Base-by-base conservation (phyloP, 2,113 vertebrate genomes). In the Actinemys pallida region DNA sequence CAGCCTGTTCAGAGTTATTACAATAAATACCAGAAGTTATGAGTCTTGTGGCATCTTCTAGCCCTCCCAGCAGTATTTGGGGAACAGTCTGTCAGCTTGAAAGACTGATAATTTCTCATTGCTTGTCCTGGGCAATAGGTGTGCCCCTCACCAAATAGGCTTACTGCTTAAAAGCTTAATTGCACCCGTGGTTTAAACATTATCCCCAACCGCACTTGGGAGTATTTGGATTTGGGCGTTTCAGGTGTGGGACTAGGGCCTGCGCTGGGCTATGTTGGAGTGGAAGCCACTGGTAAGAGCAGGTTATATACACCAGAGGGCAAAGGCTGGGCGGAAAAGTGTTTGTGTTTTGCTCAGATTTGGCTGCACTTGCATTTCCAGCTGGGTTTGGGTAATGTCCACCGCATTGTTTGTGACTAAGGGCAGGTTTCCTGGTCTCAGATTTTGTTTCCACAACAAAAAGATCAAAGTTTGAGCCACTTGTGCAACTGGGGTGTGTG, bases 401-500 rank as follows among this genome's bases (percentile, higher is more conserved):
- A 96, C 76, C 92, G 94, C 72, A 88, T 95, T 96, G 93, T 97
- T 91, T 97, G 87, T 95, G 91, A 94, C 94, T 87, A 78, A 96
- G 87, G 89, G 90, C 87, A 93, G 92, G 91, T 96, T 95, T 95
- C 91, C 85, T 45, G 89, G 95, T 85, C 96, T 96, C 95, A 42
- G 75, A 93, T 95, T 97, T 95, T 90, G 92, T 93, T 95, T 97
- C 96, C 97, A 96, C 95, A 94, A 96, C 95, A 97, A 92, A 96
- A 97, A 97, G 97, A 98, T 97, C 96, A 97, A 98, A 97, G 97
- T 97, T 98, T 95, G 92, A 93, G 86, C 81, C 92, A 81, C 83
- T 97, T 98, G 97, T 97, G 97, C 97, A 97, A 98, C 94, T 87
- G 9, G 83, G 94, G 92, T 97, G 97, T 97, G 97, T 97, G 94